These are phyloP conservation scores for Microctonus hyperodae DNA, from an alignment of 2,888 invertebrate species.

Conservation along the genomic window DNA sequence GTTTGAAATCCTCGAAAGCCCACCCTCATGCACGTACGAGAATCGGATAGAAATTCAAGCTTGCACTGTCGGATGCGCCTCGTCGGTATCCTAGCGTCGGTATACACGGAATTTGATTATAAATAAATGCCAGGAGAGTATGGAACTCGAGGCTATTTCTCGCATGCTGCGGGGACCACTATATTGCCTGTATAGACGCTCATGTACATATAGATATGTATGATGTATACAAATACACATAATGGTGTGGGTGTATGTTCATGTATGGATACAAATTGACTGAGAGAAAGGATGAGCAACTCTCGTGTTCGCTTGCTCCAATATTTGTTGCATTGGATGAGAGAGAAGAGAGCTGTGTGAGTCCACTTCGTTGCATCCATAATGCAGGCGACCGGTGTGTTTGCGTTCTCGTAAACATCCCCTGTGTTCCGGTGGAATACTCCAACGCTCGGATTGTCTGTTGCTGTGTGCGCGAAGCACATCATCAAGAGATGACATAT, in stretches of 20 bases:
- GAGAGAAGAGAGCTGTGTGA: conserved; percentile 31
- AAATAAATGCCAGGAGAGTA: conserved; percentile 59
- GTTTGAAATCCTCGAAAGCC: conserved; percentile 35
- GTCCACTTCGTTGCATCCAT: conserved; percentile 61
- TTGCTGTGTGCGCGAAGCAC: conserved; percentile 40
- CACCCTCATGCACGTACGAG: conserved; percentile 44
- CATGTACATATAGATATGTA: conserved; percentile 17
- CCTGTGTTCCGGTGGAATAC: conserved; percentile 51
- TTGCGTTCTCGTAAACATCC: conserved; percentile 58
- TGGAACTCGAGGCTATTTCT: conserved; percentile 35
- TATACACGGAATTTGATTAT: conserved; percentile 60
- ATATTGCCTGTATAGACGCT: conserved; percentile 17
- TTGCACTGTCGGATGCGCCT: conserved; percentile 40
- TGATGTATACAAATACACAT: too few relatives aligned
- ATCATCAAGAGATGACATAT: conserved; percentile 38
- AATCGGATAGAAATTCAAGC: conserved; percentile 58
- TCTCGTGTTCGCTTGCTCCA: not conserved
- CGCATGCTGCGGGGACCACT: conserved; percentile 30
- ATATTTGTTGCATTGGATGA: not conserved
- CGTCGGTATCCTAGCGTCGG: conserved; percentile 33
- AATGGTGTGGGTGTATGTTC: too few relatives aligned
- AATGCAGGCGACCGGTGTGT: conserved; percentile 58
- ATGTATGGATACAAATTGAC: not conserved
- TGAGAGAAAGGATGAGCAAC: conserved; percentile 28
- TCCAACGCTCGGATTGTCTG: conserved; percentile 51